Base-by-base conservation (phyloP, 2,113 vertebrate species). In the Calidris pygmaea region DNA sequence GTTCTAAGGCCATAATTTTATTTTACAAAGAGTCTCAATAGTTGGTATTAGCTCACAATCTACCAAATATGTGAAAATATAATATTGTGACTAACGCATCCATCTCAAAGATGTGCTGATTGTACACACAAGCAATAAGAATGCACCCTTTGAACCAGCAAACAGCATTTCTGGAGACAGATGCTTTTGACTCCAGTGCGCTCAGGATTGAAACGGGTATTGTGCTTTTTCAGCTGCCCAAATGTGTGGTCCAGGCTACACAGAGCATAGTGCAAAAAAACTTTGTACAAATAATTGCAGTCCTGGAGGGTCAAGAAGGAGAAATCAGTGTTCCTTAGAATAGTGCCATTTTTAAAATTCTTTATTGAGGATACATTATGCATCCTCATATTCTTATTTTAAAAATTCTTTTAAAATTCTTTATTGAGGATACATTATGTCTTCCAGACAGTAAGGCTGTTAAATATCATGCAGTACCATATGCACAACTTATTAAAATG, bases 131-230 rank as follows among this genome's bases (percentile, higher is more conserved):
- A 81, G 39, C 27, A 75, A 15, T 39, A 92, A 52, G n/a, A 72
- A 89, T 10, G 17, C 12, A 74, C 2, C 15, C 35, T 84, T 65
- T 74, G 17, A 92, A 93, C 52, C 5, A 89, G 10, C 45, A 73
- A 76, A 37, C n/a, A 62, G 11, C 30, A 24, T 75, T 87, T 78
- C 52, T 93, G 35, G 53, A 84, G 29, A 27, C 7, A 66, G 15
- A 45, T 43, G 26, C 16, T 84, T 80, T 59, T 77, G 32, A 78
- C 18, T 23, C 7, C 30, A 34, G 3, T 37, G 23, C 0, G 0
- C 3, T 43, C 24, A 10, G 35, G 50, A 35, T 37, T 89, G 29
- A 43, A 85, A 80, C 37, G 4, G 7, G 2, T n/a, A 15, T 43
- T 58, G 26, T 66, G 13, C 22, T 77, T 88, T 81, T 83, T 80